Percentiles rank a stretch among this genome's conserved stretches.
These are phyloP conservation scores for Ceratoteleas bidentatus DNA, from an alignment of 1,140 invertebrate genomes.

Conservation along the genomic window DNA sequence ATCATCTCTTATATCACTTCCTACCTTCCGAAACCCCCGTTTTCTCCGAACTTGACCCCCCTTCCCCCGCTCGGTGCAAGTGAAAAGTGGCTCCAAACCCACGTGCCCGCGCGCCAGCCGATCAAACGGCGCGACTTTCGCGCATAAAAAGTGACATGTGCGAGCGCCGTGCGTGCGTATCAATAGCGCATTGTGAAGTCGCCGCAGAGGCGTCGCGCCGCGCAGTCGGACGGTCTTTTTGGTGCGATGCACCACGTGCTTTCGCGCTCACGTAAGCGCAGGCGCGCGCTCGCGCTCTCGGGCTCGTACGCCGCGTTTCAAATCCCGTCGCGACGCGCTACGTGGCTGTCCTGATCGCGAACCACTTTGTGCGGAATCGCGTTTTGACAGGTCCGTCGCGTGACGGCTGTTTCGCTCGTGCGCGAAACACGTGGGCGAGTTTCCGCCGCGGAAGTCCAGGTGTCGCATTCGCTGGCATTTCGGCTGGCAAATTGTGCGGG, in stretches of 20 bases:
- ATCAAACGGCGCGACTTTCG: conserved; percentile 38
- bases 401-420: too few species aligned
- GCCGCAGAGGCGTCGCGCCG: conserved; percentile 42
- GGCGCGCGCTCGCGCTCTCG: conserved; percentile 60
- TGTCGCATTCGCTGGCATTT: too few species aligned
- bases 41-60: too few species aligned
- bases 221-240: conserved; percentile 55
- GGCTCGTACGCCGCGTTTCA: conserved; percentile 67
- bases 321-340: conserved; percentile 63
- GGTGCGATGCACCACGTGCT: conserved; percentile 69
- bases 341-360: conserved; percentile 42
- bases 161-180: conserved; percentile 44
- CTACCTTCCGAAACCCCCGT: too few species aligned
- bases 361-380: conserved; percentile 21
- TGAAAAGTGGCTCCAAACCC: background rate
- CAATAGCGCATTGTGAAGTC: conserved; percentile 60
- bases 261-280: conserved; percentile 66
- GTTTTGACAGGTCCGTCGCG: too few species aligned
- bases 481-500: too few species aligned
- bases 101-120: conserved; percentile 18
- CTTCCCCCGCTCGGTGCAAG: too few species aligned
- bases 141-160: conserved; percentile 56
- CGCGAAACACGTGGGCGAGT: too few species aligned
- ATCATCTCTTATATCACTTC: too few species aligned
- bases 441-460: too few species aligned